Evolutionary conservation across 2,113 vertebrate genomes (phyloP), one percentile per base, ranked within the genome.

Genomic region (Octodon degus): DNA sequence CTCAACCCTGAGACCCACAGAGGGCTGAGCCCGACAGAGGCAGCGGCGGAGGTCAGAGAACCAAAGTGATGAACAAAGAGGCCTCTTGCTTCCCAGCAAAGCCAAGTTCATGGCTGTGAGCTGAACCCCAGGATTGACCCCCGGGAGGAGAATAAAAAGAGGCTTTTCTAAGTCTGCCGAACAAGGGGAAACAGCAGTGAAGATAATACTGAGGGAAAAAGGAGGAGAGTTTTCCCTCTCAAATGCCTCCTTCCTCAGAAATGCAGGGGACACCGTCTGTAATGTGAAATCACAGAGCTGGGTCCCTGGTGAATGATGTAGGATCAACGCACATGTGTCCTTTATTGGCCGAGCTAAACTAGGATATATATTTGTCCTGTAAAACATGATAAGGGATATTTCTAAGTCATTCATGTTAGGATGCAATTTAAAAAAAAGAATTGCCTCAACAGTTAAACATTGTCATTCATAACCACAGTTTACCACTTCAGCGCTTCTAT

Each of bases 21-120:
- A 98, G 97, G 97, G 98, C 93, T 43, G 79, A 96, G 89, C 72
- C 84, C 43, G 8, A 63, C 94, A 5, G 10, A 96, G 97, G 95
- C 1, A 76, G 58, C 62, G 86, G 70, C 83, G 63, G 58, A 86
- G 95, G 97, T 97, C 93, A 97, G 67, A 92, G 93, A 27, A 92
- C 34, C 84, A 58, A 83, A 86, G 96, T 67, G 91, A 95, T 91
- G 96, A 95, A 95, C 95, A 65, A 8, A 79, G 47, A 79, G 47
- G 89, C 72, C 83, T 92, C 68, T 95, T 89, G 96, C 93, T 76
- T 85, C 40, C 65, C 2, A 58, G 96, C 11, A 40, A 90, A 86
- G 60, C 55, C 4, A 97, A 98, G 97, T 98, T 97, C 53, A 85
- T 17, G 8, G 80, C 25, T 14, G 16, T 17, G 94, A 93, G 60